Evolutionary conservation across 1,140 invertebrate species (phyloP).

Genomic region (Aphaenogaster rudis): DNA sequence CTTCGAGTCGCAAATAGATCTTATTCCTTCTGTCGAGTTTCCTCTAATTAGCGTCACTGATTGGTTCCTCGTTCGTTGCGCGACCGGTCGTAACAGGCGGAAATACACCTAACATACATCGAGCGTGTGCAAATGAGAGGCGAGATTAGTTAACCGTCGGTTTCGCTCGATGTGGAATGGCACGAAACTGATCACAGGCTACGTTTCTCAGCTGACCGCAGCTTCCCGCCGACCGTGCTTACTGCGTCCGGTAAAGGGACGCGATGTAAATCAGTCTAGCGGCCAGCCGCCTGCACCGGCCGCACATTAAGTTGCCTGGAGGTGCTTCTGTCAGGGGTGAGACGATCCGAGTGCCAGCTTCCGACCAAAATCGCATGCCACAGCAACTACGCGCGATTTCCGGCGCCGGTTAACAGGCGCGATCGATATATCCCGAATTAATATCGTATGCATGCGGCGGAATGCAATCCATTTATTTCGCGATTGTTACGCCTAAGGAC

Average conservation of each 20-base stretch:
- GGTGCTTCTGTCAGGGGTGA: not conserved
- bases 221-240: slow-evolving; percentile 72
- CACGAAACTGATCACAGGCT: slow-evolving; percentile 78
- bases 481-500: slow-evolving; percentile 5
- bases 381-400: not conserved
- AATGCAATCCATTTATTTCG: slow-evolving; percentile 8
- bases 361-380: slow-evolving; percentile 2
- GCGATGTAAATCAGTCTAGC: slow-evolving; percentile 85
- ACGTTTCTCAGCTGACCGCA: slow-evolving; percentile 84
- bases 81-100: not conserved
- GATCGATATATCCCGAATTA: not conserved
- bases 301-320: slow-evolving; percentile 83
- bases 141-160: slow-evolving; percentile 59
- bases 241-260: slow-evolving; percentile 78
- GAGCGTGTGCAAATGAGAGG: slow-evolving; percentile 43
- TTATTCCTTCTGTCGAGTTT: not conserved
- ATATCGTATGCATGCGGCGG: not conserved
- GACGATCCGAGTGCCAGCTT: not conserved
- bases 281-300: slow-evolving; percentile 80
- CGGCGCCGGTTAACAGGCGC: not conserved
- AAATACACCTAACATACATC: not conserved
- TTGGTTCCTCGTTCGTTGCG: not conserved
- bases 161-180: slow-evolving; percentile 67
- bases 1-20: not conserved
- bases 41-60: slow-evolving; percentile 25